These are phyloP conservation scores for Onthophagus taurus DNA, from an alignment of 1,140 invertebrate genomes.

Conservation along the genomic window DNA sequence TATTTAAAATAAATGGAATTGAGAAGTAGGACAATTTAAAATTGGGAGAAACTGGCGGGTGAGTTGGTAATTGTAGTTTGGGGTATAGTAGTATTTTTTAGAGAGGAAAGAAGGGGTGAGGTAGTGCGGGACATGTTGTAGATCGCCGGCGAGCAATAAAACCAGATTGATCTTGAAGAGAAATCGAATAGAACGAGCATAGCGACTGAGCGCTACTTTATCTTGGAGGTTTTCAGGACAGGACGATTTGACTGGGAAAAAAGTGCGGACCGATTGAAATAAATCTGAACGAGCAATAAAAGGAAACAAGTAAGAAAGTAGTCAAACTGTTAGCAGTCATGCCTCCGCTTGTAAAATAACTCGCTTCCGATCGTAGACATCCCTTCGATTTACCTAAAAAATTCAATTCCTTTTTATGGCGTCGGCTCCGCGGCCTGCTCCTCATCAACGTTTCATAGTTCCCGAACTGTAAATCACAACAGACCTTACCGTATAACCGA, in stretches of 20 bases:
- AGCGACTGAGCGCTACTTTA: constrained; percentile 17
- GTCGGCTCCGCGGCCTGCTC: constrained; percentile 23
- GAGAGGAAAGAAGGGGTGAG: too few species aligned
- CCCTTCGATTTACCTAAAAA: constrained; percentile 30
- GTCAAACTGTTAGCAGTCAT: constrained; percentile 17
- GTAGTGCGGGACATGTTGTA: too few species aligned
- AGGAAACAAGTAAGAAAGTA: constrained; percentile 14
- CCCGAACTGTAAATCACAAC: constrained; percentile 31
- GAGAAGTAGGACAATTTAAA: too few species aligned
- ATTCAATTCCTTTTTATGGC: constrained; percentile 36
- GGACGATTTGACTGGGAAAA: constrained; percentile 18
- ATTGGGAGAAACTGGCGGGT: too few species aligned
- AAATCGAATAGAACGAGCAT: constrained; percentile 14
- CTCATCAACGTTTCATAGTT: constrained; percentile 37
- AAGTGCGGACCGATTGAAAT: constrained; percentile 18
- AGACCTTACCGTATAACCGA: constrained; percentile 69
- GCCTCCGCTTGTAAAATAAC: constrained; percentile 16
- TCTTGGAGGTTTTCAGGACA: constrained; percentile 18
- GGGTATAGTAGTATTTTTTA: too few species aligned
- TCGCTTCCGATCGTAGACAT: constrained; percentile 21
- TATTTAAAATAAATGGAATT: not conserved
- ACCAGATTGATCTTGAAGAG: constrained; percentile 8
- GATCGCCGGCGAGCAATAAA: constrained; percentile 8
- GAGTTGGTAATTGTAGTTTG: too few species aligned
- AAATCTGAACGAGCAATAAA: constrained; percentile 21